Evolutionary conservation across 2,888 invertebrate species (phyloP).

Genomic region (Ectropis crepuscularia): DNA sequence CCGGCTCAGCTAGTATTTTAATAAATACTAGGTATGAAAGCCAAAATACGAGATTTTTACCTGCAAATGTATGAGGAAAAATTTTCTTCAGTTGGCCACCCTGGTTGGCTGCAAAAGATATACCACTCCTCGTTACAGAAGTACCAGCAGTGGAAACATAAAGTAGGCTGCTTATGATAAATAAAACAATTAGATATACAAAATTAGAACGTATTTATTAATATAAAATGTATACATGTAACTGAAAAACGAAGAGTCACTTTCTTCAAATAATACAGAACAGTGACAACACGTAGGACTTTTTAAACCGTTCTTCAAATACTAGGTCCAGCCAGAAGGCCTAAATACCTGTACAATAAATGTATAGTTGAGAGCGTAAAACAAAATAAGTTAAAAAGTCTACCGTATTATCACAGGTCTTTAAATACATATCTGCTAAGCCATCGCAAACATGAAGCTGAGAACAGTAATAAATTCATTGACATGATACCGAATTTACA

Average conservation of each 20-base stretch:
- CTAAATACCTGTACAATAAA: conserved; percentile 4
- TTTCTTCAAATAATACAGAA: conserved; percentile 37
- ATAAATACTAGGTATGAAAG: too few species aligned
- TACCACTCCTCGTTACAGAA: too few species aligned
- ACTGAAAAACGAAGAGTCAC: conserved; percentile 65
- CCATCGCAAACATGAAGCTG: conserved; percentile 64
- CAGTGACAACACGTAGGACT: conserved; percentile 17
- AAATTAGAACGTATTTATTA: conserved; percentile 81
- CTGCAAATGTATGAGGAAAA: too few species aligned
- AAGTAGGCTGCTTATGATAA: conserved; percentile 28
- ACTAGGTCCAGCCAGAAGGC: neutral
- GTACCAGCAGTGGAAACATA: too few species aligned
- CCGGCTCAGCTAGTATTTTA: too few species aligned
- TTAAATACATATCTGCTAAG: conserved; percentile 47
- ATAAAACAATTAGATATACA: conserved; percentile 56
- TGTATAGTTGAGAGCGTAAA: neutral
- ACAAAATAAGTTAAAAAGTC: conserved; percentile 1
- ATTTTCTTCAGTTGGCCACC: too few species aligned
- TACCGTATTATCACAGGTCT: conserved; percentile 10
- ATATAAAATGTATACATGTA: conserved; percentile 81
- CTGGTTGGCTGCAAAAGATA: too few species aligned
- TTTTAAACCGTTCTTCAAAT: neutral
- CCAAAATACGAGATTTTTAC: too few species aligned
- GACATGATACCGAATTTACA: conserved; percentile 40
- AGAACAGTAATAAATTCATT: conserved; percentile 54